Evolutionary conservation across 2,888 invertebrate genomes (phyloP).

Genomic region (Anaspis maculata): DNA sequence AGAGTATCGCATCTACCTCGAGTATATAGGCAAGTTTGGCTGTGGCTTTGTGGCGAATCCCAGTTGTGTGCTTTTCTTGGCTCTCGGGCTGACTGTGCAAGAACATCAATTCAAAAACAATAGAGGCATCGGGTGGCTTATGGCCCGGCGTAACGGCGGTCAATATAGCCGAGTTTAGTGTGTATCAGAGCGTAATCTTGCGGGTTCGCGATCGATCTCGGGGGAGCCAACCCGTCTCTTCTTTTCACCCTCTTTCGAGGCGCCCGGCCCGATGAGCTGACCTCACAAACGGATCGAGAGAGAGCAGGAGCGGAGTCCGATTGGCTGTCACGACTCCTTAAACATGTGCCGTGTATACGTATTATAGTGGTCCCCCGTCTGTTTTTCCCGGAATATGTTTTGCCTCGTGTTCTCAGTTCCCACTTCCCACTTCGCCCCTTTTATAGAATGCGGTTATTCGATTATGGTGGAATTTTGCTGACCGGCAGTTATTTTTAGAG

Average conservation of each 20-base stretch:
- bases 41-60: too few species aligned
- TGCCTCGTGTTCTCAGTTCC: too few species aligned
- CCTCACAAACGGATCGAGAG: slow-evolving; percentile 12
- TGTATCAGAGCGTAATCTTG: slow-evolving; percentile 32
- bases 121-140: slow-evolving; percentile 23
- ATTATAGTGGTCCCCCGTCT: too few species aligned
- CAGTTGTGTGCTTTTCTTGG: too few species aligned
- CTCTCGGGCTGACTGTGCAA: slow-evolving; percentile 12
- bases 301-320: not conserved
- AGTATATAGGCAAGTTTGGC: too few species aligned
- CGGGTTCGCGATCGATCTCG: slow-evolving; percentile 26
- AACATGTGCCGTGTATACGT: too few species aligned
- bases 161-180: slow-evolving; percentile 30
- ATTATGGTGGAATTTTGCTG: too few species aligned
- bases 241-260: slow-evolving; percentile 22
- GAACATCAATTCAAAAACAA: slow-evolving; percentile 29
- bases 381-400: too few species aligned
- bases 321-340: slow-evolving; percentile 13
- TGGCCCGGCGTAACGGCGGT: slow-evolving; percentile 21
- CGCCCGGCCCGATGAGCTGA: slow-evolving; percentile 23
- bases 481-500: too few species aligned
- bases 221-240: slow-evolving; percentile 17
- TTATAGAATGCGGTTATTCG: too few species aligned
- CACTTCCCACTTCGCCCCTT: too few species aligned
- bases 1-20: too few species aligned